phyloP scores from a whole-genome alignment of 2,888 invertebrate species.

The Resseliella maxima region DNA sequence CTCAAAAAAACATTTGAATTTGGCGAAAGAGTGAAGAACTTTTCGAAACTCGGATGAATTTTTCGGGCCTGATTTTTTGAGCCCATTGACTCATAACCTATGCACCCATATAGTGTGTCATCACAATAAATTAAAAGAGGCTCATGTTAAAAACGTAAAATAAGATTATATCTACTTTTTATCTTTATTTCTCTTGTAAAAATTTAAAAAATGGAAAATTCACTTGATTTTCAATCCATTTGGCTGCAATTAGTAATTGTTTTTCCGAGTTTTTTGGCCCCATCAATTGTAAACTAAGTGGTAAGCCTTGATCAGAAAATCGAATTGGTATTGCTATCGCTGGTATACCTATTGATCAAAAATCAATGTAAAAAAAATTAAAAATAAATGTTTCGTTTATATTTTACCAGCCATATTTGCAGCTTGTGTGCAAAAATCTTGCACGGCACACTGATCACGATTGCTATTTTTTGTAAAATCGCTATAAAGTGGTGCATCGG shows the following conservation, averaged over 20 bases:
- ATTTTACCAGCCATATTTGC: slow-evolving; percentile 91
- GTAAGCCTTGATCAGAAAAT: slow-evolving; percentile 79
- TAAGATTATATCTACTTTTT: no score
- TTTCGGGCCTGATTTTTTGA: no score
- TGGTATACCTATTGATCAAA: slow-evolving; percentile 74
- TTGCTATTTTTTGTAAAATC: slow-evolving; percentile 83
- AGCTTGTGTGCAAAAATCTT: slow-evolving; percentile 96
- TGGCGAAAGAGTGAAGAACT: no score
- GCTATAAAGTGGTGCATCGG: slow-evolving; percentile 84
- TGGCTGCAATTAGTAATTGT: slow-evolving; percentile 79
- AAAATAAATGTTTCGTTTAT: not conserved
- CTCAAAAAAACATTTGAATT: no score
- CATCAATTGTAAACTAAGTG: slow-evolving; percentile 90
- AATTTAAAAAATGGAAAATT: slow-evolving; percentile 61
- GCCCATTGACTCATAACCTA: no score
- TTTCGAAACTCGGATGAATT: no score
- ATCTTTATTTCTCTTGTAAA: not conserved
- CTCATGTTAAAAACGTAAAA: no score
- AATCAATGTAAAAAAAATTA: no score
- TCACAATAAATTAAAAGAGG: no score
- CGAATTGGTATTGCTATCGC: slow-evolving; percentile 87
- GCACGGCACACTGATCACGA: slow-evolving; percentile 85
- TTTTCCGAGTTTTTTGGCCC: slow-evolving; percentile 82
- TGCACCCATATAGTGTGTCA: no score
- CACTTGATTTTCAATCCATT: slow-evolving; percentile 81